phyloP scores from a whole-genome alignment of 1,140 invertebrate genomes.

The Cecropterus lyciades region DNA sequence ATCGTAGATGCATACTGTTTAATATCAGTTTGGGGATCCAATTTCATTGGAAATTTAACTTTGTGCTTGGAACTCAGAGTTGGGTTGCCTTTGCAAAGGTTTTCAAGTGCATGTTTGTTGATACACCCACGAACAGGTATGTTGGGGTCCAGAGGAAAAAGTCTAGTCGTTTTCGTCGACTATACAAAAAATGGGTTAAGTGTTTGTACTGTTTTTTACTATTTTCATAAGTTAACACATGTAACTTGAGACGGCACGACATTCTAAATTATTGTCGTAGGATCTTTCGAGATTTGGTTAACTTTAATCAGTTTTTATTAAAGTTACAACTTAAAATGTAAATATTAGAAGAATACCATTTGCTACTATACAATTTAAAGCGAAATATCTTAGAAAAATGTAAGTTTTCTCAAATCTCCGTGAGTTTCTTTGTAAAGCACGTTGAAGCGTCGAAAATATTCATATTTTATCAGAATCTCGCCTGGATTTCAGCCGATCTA shows the following conservation, averaged over 20 bases:
- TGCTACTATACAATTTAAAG: no score
- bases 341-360: no score
- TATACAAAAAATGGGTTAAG: conserved; percentile 68
- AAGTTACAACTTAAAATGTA: no score
- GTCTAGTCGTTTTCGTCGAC: conserved; percentile 59
- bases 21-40: conserved; percentile 38
- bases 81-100: conserved; percentile 12
- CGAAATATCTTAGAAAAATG: no score
- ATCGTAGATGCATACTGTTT: conserved; percentile 40
- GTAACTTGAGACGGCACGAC: conserved; percentile 51
- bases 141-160: conserved; percentile 49
- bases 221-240: conserved; percentile 60
- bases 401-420: neutral
- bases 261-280: conserved; percentile 17
- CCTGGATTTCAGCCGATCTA: conserved; percentile 24
- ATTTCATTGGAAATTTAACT: conserved; percentile 9
- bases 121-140: conserved; percentile 49
- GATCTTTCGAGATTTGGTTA: neutral
- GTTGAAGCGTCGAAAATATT: conserved; percentile 21
- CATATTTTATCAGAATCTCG: conserved; percentile 28
- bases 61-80: conserved; percentile 13
- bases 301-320: no score
- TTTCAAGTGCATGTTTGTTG: conserved; percentile 49
- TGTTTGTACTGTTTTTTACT: conserved; percentile 60
- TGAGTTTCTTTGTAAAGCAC: conserved; percentile 12